Evolutionary conservation across 2,113 vertebrate species (phyloP), one percentile per base, ranked within the genome.

Genomic region (Dromaius novaehollandiae): DNA sequence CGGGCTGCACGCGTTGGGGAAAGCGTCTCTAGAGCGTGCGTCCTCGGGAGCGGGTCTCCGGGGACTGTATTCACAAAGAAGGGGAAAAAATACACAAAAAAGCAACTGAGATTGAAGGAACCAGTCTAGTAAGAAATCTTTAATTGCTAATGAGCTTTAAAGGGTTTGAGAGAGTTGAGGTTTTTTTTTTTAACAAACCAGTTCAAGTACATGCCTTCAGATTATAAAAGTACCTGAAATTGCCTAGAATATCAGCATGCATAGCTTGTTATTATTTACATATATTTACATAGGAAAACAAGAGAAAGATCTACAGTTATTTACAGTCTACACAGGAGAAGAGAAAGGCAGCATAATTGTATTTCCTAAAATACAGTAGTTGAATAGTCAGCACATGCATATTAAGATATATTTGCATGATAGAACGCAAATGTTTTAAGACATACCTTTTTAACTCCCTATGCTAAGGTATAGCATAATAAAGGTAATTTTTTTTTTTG

Each of bases 221-320:
- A 99, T 99, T 99, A 99, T 98, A 99, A 99, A 99, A 99, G 99
- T 99, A 99, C 99, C 99, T 99, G 99, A 99, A 99, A 99, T 99
- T 98, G 98, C 98, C 98, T 99, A 99, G 98, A 98, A 98, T 99
- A 98, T 98, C 98, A 98, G 98, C 99, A 99, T 99, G 99, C 99
- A 99, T 98, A 99, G 99, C 96, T 99, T 98, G 98, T 98, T 98
- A 97, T 96, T 99, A 99, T 99, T 99, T 99, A 99, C 99, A 99
- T 97, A 96, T 99, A 99, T 99, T 99, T 99, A 99, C 99, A 99
- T 93, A 98, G 81, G 96, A 89, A 97, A 98, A 98, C 96, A 98
- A 98, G 97, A 98, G 97, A 94, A 93, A 95, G 97, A 98, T 98
- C 98, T 98, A 98, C 98, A 98, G 97, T 98, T 98, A 99, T 99